Conservation (phyloP, 2,888 invertebrate genomes). For the Acanthopleura granulata region DNA sequence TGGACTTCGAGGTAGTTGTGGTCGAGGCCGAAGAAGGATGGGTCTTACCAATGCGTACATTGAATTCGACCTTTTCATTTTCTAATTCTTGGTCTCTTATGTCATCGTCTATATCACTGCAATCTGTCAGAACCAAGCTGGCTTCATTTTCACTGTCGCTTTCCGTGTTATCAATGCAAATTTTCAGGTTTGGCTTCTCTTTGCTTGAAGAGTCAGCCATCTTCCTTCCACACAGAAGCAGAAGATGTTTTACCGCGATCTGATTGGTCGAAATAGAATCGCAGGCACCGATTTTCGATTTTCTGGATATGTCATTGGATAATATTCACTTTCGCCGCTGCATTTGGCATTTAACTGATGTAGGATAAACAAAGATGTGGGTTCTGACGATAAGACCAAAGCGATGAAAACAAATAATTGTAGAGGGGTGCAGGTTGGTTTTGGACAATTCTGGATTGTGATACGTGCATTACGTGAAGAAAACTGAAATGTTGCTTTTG, state of each 20-base stretch:
- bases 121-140: neutral
- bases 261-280: neutral
- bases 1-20: neutral
- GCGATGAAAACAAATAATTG: no score
- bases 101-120: conserved; percentile 16
- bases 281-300: neutral
- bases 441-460: no score
- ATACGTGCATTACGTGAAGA: no score
- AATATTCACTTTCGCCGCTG: neutral
- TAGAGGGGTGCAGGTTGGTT: no score
- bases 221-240: conserved; percentile 15
- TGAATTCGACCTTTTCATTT: conserved; percentile 49
- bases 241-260: neutral
- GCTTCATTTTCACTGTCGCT: conserved; percentile 44
- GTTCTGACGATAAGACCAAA: neutral
- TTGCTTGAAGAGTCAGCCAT: conserved; percentile 47
- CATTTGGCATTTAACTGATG: neutral
- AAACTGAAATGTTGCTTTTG: no score
- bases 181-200: conserved; percentile 60
- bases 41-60: conserved; percentile 39
- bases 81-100: conserved; percentile 28
- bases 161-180: conserved; percentile 60
- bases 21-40: neutral
- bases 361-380: neutral
- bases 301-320: conserved; percentile 28